phyloP scores from a whole-genome alignment of 2,797 vertebrate species.

The Macropus fuliginosus region DNA sequence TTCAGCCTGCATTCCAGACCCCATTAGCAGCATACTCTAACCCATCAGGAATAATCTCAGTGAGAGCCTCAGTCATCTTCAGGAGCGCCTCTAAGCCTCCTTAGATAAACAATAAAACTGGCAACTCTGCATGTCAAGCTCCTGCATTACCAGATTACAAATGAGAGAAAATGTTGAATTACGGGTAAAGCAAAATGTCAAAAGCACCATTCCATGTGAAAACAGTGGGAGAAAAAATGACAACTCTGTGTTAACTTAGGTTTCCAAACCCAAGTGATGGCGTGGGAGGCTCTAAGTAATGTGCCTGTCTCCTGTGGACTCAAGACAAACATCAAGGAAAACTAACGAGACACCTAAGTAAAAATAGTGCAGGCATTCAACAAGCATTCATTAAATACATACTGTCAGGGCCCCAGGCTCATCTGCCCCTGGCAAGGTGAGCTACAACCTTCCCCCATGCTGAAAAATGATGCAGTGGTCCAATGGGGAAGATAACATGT shows the following conservation, averaged over 20 bases:
- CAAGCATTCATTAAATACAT: not conserved
- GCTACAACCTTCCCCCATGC: not conserved
- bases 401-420: not conserved
- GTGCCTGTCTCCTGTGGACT: slow-evolving; percentile 2
- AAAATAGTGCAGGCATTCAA: slow-evolving; percentile 26
- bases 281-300: slow-evolving; percentile 2
- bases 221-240: not conserved
- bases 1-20: not conserved
- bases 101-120: slow-evolving; percentile 40
- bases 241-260: not conserved
- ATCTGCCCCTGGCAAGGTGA: not conserved
- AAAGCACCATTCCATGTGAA: slow-evolving; percentile 38
- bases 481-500: not conserved
- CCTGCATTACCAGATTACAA: slow-evolving; percentile 25
- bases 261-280: slow-evolving; percentile 45
- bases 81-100: slow-evolving; percentile 28
- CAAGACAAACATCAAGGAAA: not conserved
- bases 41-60: not conserved
- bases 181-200: slow-evolving; percentile 27
- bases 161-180: slow-evolving; percentile 25
- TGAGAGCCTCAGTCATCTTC: not conserved
- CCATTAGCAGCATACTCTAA: not conserved
- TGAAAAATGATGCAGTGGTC: not conserved
- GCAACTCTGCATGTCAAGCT: slow-evolving; percentile 13
- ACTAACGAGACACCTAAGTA: not conserved